Evolutionary conservation across 2,797 vertebrate species (phyloP), one percentile per base, ranked within the genome.

Genomic region (Helarctos malayanus): DNA sequence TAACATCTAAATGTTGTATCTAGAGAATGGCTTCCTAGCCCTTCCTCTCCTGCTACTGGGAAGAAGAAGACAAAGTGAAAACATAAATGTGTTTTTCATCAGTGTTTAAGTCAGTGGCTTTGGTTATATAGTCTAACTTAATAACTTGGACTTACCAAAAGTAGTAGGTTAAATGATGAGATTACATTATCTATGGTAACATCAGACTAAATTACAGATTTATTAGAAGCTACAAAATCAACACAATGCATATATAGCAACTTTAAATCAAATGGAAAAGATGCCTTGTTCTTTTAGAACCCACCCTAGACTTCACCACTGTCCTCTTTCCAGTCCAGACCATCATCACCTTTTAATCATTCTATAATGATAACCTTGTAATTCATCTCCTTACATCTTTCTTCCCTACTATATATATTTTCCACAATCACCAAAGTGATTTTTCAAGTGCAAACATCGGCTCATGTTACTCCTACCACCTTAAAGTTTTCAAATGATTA

Each of bases 151-250:
- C 35, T 76, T 82, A 89, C 63, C 93, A 94, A 97, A 97, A 94
- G 87, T 68, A 95, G 59, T 79, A 81, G 32, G 71, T 61, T 91
- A 91, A 95, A 91, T 94, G 63, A 75, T 94, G 82, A 75, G 52
- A 83, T 89, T 89, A 68, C 16, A 79, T 87, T 63, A 94, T 93
- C 69, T 65, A 32, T 76, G 83, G 79, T 80, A 96, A 75, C 52
- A 94, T 75, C 14, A 38, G 38, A 32, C 93, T 97, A 93, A 88
- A 95, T 94, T 89, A 76, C 32, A 96, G 25, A 97, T 97, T 91
- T 97, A 97, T 95, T 95, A 95, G 73, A 93, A 79, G 41, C 78
- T 49, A 63, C 25, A 41, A 89, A 82, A 25, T 65, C 18, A 56
- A 91, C 75, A 91, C 83, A 91, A 97, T 80, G 49, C 94, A 89